A percentile compares a stretch with the other conserved stretches of the same genome.
These are phyloP conservation scores for Cylloceria caligata DNA, from an alignment of 2,888 invertebrate genomes.

Conservation along the genomic window DNA sequence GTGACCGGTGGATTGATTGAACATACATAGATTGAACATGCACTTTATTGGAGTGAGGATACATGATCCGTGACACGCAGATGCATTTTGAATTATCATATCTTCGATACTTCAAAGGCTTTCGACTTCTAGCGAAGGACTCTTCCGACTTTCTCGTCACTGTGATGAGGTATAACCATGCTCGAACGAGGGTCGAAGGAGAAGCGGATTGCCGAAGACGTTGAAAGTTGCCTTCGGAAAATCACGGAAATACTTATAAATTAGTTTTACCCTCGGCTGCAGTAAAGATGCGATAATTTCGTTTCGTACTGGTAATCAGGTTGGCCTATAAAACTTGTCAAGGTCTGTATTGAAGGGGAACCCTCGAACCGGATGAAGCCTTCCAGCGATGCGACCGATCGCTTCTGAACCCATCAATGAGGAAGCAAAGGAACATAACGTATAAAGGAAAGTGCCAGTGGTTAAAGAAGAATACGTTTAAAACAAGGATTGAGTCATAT, in stretches of 20 bases:
- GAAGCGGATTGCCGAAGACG: slow-evolving; percentile 7
- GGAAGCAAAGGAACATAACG: not conserved
- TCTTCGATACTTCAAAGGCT: not conserved
- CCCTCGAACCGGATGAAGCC: slow-evolving; percentile 22
- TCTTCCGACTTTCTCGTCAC: slow-evolving; percentile 10
- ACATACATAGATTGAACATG: not conserved
- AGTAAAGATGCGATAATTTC: slow-evolving; percentile 42
- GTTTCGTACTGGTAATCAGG: slow-evolving; percentile 52
- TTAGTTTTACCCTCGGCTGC: slow-evolving; percentile 35
- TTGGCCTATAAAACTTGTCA: slow-evolving; percentile 57
- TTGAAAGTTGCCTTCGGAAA: slow-evolving; percentile 29
- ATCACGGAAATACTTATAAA: slow-evolving; percentile 60
- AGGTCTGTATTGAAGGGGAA: slow-evolving; percentile 20
- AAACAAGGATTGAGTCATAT: slow-evolving; percentile 7
- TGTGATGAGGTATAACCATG: not conserved
- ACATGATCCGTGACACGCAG: not conserved
- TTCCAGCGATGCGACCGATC: slow-evolving; percentile 13
- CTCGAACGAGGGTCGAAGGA: not conserved
- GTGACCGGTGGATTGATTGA: not conserved
- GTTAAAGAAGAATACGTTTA: slow-evolving; percentile 4
- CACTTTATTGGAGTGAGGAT: not conserved
- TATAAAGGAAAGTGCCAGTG: not conserved
- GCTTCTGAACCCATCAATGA: not conserved
- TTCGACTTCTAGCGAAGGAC: not conserved
- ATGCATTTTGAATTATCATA: not conserved